phyloP scores from a whole-genome alignment of 2,888 invertebrate species.

The Drosophila eohydei region DNA sequence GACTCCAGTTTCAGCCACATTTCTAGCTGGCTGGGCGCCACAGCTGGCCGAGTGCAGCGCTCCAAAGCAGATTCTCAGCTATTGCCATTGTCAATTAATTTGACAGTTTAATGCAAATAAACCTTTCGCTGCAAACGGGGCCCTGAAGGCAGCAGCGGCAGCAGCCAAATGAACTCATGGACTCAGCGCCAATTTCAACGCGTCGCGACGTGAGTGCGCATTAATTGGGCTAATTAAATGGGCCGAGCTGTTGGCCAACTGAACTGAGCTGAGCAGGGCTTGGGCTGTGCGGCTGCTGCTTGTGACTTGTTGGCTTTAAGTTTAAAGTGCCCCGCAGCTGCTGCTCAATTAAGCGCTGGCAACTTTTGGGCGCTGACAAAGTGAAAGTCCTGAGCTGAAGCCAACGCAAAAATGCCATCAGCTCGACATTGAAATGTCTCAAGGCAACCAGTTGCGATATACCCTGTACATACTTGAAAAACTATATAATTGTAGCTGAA shows the following conservation, averaged over 20 bases:
- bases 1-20: conserved; percentile 14
- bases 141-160: conserved; percentile 1
- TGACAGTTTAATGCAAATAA: conserved; percentile 71
- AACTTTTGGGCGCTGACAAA: conserved; percentile 63
- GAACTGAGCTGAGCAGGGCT: neutral
- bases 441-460: conserved; percentile 33
- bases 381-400: conserved; percentile 56
- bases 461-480: conserved; percentile 21
- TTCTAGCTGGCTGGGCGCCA: conserved; percentile 6
- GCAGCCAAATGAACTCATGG: conserved; percentile 26
- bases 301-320: conserved; percentile 56
- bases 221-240: conserved; percentile 71
- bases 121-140: conserved; percentile 31
- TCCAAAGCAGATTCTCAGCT: conserved; percentile 26
- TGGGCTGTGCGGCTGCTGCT: conserved; percentile 1
- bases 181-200: conserved; percentile 40
- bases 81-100: conserved; percentile 62
- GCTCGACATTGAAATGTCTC: conserved; percentile 59
- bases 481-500: neutral
- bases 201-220: conserved; percentile 56
- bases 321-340: conserved; percentile 35
- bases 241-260: conserved; percentile 28
- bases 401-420: conserved; percentile 65
- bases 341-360: conserved; percentile 43
- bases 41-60: conserved; percentile 25